phyloP scores from a whole-genome alignment of 92 coral and sea anemone genomes.

The Galaxea fascicularis region DNA sequence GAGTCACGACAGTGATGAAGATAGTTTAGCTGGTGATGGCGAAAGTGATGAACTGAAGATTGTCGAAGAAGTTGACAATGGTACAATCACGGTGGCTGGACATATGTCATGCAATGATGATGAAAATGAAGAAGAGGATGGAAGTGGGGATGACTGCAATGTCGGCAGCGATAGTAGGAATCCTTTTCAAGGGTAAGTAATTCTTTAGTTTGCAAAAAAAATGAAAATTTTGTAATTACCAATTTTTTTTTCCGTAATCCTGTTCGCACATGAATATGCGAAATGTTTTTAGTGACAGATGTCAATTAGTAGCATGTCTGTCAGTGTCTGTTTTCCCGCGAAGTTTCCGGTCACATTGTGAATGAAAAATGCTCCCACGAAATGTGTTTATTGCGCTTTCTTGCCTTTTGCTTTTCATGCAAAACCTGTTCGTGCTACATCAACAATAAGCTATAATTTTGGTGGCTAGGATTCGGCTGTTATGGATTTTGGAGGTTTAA shows the following conservation, averaged over 20 bases:
- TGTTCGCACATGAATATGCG: too few relatives aligned
- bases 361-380: too few relatives aligned
- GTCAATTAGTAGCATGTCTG: conserved; percentile 10
- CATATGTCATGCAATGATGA: not conserved
- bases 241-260: too few relatives aligned
- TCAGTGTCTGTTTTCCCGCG: not conserved
- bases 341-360: too few relatives aligned
- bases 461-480: conserved; percentile 16
- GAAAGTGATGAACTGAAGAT: conserved; percentile 1
- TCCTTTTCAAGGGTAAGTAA: conserved; percentile 22
- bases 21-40: conserved; percentile 4
- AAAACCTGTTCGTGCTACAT: too few relatives aligned
- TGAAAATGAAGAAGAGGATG: not conserved
- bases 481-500: conserved; percentile 19
- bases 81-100: conserved; percentile 10
- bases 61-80: conserved; percentile 3
- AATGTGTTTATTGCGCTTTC: too few relatives aligned
- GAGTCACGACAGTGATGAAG: too few relatives aligned
- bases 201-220: not conserved
- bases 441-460: conserved; percentile 1
- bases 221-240: too few relatives aligned
- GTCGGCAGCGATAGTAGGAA: conserved; percentile 5
- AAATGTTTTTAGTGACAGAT: not conserved
- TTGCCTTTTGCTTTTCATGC: too few relatives aligned
- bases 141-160: not conserved